These are phyloP conservation scores for Notiomystis cincta DNA, from an alignment of 2,113 vertebrate species.

Conservation along the genomic window DNA sequence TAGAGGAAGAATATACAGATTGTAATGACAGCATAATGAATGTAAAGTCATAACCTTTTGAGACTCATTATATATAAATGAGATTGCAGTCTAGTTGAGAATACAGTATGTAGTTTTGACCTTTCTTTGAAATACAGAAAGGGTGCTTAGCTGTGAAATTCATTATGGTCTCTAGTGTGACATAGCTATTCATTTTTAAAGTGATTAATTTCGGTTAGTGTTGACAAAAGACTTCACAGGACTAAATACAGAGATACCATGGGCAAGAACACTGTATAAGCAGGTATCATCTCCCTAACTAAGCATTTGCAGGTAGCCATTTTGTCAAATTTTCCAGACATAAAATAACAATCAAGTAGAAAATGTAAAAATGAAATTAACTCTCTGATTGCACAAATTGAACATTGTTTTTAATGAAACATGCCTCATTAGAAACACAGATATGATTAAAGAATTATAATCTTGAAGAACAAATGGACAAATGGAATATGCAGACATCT, in stretches of 20 bases:
- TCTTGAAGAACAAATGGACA: not conserved
- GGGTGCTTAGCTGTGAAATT: conserved; percentile 14
- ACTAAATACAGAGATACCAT: not conserved
- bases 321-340: not conserved
- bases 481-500: not conserved
- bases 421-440: not conserved
- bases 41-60: not conserved
- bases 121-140: conserved; percentile 28
- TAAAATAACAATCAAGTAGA: not conserved
- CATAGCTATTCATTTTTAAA: not conserved
- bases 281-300: not conserved
- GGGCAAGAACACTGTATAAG: not conserved
- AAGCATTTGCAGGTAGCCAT: not conserved
- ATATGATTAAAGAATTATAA: not conserved
- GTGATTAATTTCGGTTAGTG: not conserved
- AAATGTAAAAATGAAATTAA: not conserved
- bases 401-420: not conserved
- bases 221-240: not conserved
- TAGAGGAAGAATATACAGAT: not conserved
- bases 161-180: not conserved
- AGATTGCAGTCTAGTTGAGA: not conserved
- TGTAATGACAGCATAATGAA: not conserved
- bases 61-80: not conserved
- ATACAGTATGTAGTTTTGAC: not conserved
- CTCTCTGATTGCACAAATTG: not conserved